These are phyloP conservation scores for Streptopelia turtur DNA, from an alignment of 2,797 vertebrate species.

Conservation along the genomic window DNA sequence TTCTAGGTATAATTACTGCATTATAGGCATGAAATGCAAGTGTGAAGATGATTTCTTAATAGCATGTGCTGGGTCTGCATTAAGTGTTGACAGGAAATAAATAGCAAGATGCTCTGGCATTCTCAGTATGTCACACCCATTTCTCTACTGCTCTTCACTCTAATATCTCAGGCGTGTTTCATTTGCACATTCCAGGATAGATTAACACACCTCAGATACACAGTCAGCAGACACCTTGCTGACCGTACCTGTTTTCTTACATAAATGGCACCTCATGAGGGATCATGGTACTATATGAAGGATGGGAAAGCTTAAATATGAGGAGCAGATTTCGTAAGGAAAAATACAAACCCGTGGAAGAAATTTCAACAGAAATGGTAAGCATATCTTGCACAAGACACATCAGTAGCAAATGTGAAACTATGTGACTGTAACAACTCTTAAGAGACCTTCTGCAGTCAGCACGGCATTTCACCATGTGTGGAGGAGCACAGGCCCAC, in stretches of 20 bases:
- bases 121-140: slow-evolving; percentile 22
- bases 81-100: slow-evolving; percentile 8
- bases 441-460: background rate
- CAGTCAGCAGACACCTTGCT: slow-evolving; percentile 6
- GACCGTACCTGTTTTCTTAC: slow-evolving; percentile 39
- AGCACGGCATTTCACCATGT: rapidly evolving
- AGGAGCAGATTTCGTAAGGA: background rate
- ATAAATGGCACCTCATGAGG: background rate
- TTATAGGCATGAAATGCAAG: background rate
- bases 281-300: background rate
- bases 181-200: slow-evolving; percentile 49
- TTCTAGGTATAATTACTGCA: slow-evolving; percentile 17
- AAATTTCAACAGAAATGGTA: background rate
- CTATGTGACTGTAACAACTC: background rate
- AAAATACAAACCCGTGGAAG: background rate
- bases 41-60: slow-evolving; percentile 28
- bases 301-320: background rate
- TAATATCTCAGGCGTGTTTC: slow-evolving; percentile 33
- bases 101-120: background rate
- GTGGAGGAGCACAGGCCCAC: background rate
- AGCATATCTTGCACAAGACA: background rate
- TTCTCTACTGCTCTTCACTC: background rate
- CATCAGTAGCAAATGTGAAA: background rate
- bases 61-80: slow-evolving; percentile 9
- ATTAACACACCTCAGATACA: background rate